Evolutionary conservation across 2,888 invertebrate genomes (phyloP).

Genomic region (Liodrosophila aerea): DNA sequence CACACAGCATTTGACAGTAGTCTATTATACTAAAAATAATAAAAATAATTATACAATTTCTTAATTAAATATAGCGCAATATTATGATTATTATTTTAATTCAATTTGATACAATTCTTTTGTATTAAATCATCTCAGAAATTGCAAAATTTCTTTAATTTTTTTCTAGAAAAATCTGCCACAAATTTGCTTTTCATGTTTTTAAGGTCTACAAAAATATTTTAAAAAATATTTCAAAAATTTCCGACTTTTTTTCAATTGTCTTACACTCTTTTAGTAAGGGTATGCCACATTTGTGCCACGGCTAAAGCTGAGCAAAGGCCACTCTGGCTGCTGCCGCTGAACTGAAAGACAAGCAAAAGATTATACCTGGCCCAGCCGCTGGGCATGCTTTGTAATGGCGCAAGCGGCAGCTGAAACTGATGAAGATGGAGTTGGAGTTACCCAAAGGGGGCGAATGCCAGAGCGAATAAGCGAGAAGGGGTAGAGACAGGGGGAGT

Average conservation of each 20-base stretch:
- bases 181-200: too few relatives aligned
- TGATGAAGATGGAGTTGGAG: constrained; percentile 31
- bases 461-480: background rate
- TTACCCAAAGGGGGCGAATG: background rate
- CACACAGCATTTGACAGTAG: too few relatives aligned
- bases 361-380: constrained; percentile 74
- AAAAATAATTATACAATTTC: background rate
- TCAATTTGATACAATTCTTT: too few relatives aligned
- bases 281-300: constrained; percentile 13
- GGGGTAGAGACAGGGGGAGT: background rate
- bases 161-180: too few relatives aligned
- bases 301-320: constrained; percentile 12
- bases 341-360: constrained; percentile 68
- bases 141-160: too few relatives aligned
- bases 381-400: constrained; percentile 70
- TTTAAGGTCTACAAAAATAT: too few relatives aligned
- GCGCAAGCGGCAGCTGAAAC: constrained; percentile 27
- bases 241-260: too few relatives aligned
- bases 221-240: too few relatives aligned
- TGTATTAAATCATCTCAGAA: too few relatives aligned
- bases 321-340: constrained; percentile 26
- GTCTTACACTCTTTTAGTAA: background rate
- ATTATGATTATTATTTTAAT: background rate
- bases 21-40: too few relatives aligned
- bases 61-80: too few relatives aligned